phyloP scores from a whole-genome alignment of 1,140 invertebrate species.

The Copidosoma floridanum region DNA sequence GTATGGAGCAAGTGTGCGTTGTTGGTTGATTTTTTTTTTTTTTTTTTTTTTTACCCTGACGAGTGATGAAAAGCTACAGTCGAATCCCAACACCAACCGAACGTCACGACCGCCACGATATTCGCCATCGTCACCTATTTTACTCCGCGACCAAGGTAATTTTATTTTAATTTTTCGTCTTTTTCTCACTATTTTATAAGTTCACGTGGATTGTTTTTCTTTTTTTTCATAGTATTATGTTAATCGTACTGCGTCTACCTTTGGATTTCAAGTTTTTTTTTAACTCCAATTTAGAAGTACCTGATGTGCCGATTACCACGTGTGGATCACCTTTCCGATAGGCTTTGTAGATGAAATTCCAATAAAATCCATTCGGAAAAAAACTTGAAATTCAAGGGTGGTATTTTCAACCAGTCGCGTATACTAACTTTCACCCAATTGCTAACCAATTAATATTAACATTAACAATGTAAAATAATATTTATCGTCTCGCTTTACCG shows the following conservation, averaged over 20 bases:
- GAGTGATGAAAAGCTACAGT: conserved; percentile 9
- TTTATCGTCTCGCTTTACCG: background rate
- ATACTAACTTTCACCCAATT: conserved; percentile 2
- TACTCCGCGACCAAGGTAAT: conserved; percentile 52
- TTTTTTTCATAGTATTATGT: background rate
- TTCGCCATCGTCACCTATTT: too few relatives aligned
- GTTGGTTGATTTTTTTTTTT: too few relatives aligned
- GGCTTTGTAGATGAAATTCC: too few relatives aligned
- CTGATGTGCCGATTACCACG: background rate
- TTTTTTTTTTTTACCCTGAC: too few relatives aligned
- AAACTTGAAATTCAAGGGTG: conserved; percentile 5
- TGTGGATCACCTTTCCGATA: too few relatives aligned
- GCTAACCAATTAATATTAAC: background rate
- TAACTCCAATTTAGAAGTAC: background rate
- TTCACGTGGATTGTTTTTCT: background rate
- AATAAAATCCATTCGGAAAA: background rate
- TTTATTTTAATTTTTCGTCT: conserved; percentile 38
- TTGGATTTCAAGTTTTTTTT: conserved; percentile 9
- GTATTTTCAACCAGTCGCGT: background rate
- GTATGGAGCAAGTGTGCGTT: too few relatives aligned
- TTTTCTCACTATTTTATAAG: conserved; percentile 19
- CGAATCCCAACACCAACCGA: conserved; percentile 41
- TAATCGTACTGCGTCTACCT: background rate
- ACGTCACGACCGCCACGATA: conserved; percentile 34
- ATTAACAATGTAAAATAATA: background rate